These are phyloP conservation scores for Beroe forskalii DNA, from an alignment of 37 sponge, comb jelly and placozoan genomes.

Conservation along the genomic window DNA sequence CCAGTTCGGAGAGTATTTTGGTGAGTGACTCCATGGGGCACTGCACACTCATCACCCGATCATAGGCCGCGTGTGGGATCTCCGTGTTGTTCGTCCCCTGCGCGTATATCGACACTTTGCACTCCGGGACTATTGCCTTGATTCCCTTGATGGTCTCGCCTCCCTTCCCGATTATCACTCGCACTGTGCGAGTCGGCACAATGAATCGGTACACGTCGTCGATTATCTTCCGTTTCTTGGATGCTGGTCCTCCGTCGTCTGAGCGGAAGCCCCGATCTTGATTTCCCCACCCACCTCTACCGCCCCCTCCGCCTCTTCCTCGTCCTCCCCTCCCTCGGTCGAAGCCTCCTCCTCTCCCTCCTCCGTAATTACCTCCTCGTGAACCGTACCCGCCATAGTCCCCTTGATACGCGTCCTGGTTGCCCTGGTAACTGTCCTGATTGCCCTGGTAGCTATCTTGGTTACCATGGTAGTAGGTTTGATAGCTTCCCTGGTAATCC, in stretches of 20 bases:
- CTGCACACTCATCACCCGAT: conserved; percentile 54
- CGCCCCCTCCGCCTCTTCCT: neutral
- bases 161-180: conserved; percentile 60
- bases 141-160: conserved; percentile 27
- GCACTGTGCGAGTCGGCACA: conserved; percentile 4
- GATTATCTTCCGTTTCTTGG: conserved; percentile 43
- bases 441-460: neutral
- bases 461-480: neutral
- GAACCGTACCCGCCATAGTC: neutral
- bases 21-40: neutral
- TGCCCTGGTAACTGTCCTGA: neutral
- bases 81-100: conserved; percentile 53
- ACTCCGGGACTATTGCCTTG: conserved; percentile 27
- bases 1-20: neutral
- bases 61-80: neutral
- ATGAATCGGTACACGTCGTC: conserved; percentile 41
- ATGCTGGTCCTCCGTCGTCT: conserved; percentile 1
- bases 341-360: neutral
- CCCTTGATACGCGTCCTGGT: too few species aligned
- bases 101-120: conserved; percentile 41
- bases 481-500: neutral
- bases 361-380: neutral
- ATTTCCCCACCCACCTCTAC: conserved; percentile 4
- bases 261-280: neutral
- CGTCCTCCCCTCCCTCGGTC: neutral